Base-by-base conservation (phyloP, 2,113 vertebrate genomes). In the Hyaena hyaena region DNA sequence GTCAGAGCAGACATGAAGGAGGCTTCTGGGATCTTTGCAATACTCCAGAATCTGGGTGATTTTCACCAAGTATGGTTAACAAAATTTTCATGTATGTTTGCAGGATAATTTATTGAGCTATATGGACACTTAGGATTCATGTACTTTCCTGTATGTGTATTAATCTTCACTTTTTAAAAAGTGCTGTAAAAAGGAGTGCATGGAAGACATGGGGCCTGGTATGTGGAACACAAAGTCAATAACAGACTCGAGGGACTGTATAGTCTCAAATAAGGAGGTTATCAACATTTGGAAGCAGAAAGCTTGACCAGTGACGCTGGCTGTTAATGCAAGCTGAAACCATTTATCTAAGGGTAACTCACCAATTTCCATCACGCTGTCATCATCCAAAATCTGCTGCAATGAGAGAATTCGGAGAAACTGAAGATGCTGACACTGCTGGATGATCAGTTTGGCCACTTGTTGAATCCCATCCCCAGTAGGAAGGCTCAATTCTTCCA, bases 401-500 rank as follows among this genome's bases (percentile, higher is more conserved):
- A 98, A 96, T 12, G 21, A 73, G 71, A 98, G 86, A 5, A n/a
- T 50, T 43, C 55, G 83, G 65, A 98, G 98, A 50, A 68, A 16
- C 3, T 3, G 95, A 33, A 98, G 95, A 82, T 95, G 74, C 53
- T 77, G 92, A 28, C 96, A 96, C 55, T 98, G 96, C 77, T 92
- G 95, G 92, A 98, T 31, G 35, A 98, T 96, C 63, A 55, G 35
- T 87, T 90, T 97, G 26, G 93, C 93, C 77, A 87, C 79, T 74
- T 96, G 66, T 8, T 55, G 79, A 61, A 98, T 91, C 80, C 96
- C 97, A 7, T 97, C 76, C 43, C 98, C 97, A n/a, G 10, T 2
- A 26, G 97, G 98, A 76, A 98, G 96, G 31, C 79, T 45, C 89
- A 98, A 35, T 66, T 98, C 79, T 84, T 98, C 98, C 86, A 98